Conservation (phyloP, 2,797 vertebrate genomes). For the Gymnodraco acuticeps region DNA sequence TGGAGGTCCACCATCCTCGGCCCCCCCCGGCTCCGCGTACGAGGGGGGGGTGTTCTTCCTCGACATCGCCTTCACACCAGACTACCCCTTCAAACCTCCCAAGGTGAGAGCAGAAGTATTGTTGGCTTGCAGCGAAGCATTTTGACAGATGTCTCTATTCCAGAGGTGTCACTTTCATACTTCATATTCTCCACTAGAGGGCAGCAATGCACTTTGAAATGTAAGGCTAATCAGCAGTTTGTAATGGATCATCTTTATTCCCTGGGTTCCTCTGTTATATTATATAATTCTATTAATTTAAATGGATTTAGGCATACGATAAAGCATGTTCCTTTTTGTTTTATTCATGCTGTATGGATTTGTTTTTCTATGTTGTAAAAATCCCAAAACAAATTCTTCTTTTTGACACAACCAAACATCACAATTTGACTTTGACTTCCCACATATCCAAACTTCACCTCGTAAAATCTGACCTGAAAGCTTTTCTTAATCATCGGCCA, state of each 20-base stretch:
- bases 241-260: no score
- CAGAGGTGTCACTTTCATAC: not conserved
- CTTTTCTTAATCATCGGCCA: not conserved
- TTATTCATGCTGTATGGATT: no score
- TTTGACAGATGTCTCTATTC: not conserved
- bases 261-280: no score
- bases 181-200: slow-evolving; percentile 52
- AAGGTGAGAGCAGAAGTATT: slow-evolving; percentile 85
- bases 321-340: no score
- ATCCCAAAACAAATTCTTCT: no score
- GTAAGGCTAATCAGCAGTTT: not conserved
- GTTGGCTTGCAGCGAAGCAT: no score
- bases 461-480: not conserved
- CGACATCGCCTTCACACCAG: slow-evolving; percentile 96
- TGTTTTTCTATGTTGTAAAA: no score
- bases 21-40: slow-evolving; percentile 94
- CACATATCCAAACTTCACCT: not conserved
- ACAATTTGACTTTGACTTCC: no score
- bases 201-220: not conserved
- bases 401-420: not conserved
- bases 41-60: slow-evolving; percentile 97
- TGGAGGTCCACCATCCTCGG: slow-evolving; percentile 97
- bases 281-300: no score
- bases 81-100: slow-evolving; percentile 98
- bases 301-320: no score